These are phyloP conservation scores for Thinocorus orbignyianus DNA, from an alignment of 2,113 vertebrate species.

Conservation along the genomic window DNA sequence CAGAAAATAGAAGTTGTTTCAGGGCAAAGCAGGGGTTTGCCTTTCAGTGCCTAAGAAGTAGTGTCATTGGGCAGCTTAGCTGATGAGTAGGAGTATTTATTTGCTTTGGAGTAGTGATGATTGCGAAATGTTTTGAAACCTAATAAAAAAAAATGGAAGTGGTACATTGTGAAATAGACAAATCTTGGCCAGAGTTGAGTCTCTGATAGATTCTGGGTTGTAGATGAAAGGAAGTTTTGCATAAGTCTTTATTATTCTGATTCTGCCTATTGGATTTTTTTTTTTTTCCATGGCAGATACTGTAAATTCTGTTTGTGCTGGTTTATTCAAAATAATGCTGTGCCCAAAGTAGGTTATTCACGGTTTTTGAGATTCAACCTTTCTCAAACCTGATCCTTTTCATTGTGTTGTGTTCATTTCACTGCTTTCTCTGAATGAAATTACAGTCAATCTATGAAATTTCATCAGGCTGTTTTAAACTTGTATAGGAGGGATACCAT, in stretches of 20 bases:
- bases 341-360: background rate
- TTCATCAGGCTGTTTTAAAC: background rate
- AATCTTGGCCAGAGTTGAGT: background rate
- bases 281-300: background rate
- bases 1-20: background rate
- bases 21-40: background rate
- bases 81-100: slow-evolving; percentile 9
- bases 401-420: background rate
- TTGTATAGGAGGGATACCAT: background rate
- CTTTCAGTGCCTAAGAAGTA: background rate
- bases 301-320: background rate
- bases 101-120: slow-evolving; percentile 37
- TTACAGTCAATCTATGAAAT: background rate
- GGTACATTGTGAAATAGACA: background rate
- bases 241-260: background rate
- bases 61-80: background rate
- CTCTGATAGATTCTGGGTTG: background rate
- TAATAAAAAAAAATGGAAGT: background rate
- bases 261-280: background rate
- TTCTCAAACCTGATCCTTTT: background rate
- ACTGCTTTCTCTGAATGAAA: background rate
- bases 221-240: background rate
- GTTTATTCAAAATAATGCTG: background rate
- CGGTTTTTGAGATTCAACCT: fast-evolving
- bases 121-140: slow-evolving; percentile 16